A percentile compares a stretch with the other conserved stretches of the same genome.
Evolutionary conservation across 1,140 invertebrate genomes (phyloP).

Genomic region (Chelonus insularis): DNA sequence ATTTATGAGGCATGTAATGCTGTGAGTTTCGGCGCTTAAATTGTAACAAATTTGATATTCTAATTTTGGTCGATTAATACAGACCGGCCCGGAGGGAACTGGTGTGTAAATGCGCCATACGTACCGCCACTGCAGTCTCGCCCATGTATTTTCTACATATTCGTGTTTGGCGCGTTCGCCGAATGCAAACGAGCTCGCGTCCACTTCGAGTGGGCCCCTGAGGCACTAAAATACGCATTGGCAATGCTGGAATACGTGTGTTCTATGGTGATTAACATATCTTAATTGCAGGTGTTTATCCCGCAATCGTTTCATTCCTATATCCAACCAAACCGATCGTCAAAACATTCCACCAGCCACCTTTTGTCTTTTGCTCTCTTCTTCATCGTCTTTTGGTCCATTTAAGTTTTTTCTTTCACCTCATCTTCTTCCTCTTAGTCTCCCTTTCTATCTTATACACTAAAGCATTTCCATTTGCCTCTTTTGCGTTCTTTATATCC

Average conservation of each 20-base stretch:
- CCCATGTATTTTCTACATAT: constrained; percentile 10
- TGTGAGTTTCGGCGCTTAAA: constrained; percentile 7
- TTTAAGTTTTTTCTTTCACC: constrained; percentile 3
- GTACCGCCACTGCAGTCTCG: neutral
- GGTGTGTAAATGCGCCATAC: constrained; percentile 4
- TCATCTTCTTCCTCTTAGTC: constrained; percentile 3
- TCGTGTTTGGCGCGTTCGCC: constrained; percentile 13
- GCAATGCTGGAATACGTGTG: constrained; percentile 26
- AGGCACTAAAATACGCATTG: constrained; percentile 13
- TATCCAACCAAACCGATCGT: constrained; percentile 40
- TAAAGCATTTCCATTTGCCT: constrained; percentile 22
- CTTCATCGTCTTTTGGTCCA: constrained; percentile 10
- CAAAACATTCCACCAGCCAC: constrained; percentile 29
- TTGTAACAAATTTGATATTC: constrained; percentile 2
- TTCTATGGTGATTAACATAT: constrained; percentile 49
- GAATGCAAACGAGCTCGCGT: constrained; percentile 25
- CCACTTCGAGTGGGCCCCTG: constrained; percentile 1
- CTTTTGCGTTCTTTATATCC: constrained; percentile 33
- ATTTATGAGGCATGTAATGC: neutral
- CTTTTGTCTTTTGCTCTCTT: constrained; percentile 14
- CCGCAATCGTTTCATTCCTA: constrained; percentile 31
- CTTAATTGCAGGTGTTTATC: constrained; percentile 53
- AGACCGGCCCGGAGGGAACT: neutral
- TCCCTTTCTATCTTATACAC: constrained; percentile 4
- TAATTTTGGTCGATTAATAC: constrained; percentile 5